Conservation (phyloP, 2,888 invertebrate species). For the Athrips mouffetella region DNA sequence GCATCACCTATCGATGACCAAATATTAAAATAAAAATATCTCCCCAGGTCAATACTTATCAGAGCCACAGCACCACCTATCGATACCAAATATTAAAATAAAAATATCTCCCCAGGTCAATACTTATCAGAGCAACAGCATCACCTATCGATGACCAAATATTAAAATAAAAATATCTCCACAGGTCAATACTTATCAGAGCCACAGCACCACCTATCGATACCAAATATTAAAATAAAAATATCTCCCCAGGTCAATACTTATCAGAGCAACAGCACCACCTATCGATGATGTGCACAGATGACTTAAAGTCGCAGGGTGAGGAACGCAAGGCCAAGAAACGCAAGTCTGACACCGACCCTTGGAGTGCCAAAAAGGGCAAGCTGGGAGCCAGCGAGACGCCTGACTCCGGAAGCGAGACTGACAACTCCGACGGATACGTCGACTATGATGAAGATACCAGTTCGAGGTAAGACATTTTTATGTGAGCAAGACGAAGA, state of each 20-base stretch:
- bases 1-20: no score
- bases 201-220: background rate
- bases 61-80: no score
- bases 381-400: constrained; percentile 79
- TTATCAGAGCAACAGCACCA: constrained; percentile 71
- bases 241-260: constrained; percentile 52
- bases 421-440: constrained; percentile 63
- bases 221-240: background rate
- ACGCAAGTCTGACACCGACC: constrained; percentile 79
- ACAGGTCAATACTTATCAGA: no score
- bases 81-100: no score
- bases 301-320: constrained; percentile 49
- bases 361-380: constrained; percentile 80
- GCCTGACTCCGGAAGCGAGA: constrained; percentile 80
- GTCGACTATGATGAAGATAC: constrained; percentile 70
- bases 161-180: no score
- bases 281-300: constrained; percentile 64
- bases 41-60: no score
- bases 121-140: no score
- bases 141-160: no score
- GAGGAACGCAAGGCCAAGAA: constrained; percentile 78
- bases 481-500: no score
- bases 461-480: no score
- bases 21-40: no score
- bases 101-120: no score